These are phyloP conservation scores for Glaucomys volans DNA, from an alignment of 2,113 vertebrate species.

Conservation along the genomic window DNA sequence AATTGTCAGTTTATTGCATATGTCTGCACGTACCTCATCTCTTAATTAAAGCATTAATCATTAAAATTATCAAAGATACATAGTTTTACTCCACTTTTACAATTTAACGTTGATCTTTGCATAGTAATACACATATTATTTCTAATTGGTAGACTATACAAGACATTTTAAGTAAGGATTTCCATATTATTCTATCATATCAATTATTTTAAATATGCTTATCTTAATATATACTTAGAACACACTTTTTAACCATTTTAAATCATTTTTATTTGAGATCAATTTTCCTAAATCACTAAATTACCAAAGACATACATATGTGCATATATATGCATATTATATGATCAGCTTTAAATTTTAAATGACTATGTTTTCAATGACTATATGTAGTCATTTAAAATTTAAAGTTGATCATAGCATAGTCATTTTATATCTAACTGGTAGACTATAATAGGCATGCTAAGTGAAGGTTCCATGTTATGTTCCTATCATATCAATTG, in stretches of 20 bases:
- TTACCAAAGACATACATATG: slow-evolving; percentile 57
- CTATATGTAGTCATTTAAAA: slow-evolving; percentile 5
- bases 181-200: slow-evolving; percentile 73
- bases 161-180: slow-evolving; percentile 79
- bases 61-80: slow-evolving; percentile 79
- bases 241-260: slow-evolving; percentile 70
- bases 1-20: slow-evolving; percentile 82
- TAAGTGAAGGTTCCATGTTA: not conserved
- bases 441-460: not conserved
- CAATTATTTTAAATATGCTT: slow-evolving; percentile 78
- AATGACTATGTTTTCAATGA: slow-evolving; percentile 7
- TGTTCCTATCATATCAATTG: not conserved
- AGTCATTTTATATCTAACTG: slow-evolving; percentile 34
- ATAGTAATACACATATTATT: slow-evolving; percentile 81
- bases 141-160: slow-evolving; percentile 75
- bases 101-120: slow-evolving; percentile 81
- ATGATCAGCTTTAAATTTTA: slow-evolving; percentile 63
- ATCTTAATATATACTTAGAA: slow-evolving; percentile 71
- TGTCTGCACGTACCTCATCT: slow-evolving; percentile 79
- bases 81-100: slow-evolving; percentile 77
- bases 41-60: slow-evolving; percentile 84
- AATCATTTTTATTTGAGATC: slow-evolving; percentile 79
- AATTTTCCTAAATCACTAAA: slow-evolving; percentile 77
- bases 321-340: slow-evolving; percentile 51
- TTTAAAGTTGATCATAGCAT: slow-evolving; percentile 29